These are phyloP conservation scores for Oegoconia quadripuncta DNA, from an alignment of 2,888 invertebrate species.

Conservation along the genomic window DNA sequence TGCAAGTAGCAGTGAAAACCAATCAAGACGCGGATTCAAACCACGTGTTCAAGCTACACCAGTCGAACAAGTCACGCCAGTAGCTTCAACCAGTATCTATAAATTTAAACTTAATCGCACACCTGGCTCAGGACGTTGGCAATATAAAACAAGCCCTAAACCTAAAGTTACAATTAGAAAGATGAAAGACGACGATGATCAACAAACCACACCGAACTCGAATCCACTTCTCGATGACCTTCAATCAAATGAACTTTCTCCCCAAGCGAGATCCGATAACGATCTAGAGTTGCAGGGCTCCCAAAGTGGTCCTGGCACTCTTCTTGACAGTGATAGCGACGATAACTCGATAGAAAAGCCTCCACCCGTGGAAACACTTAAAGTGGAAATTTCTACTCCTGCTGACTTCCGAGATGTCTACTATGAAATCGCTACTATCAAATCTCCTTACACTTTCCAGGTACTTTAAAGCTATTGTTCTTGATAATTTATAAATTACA, in stretches of 20 bases:
- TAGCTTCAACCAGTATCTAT: constrained; percentile 82
- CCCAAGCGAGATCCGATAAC: constrained; percentile 79
- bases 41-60: constrained; percentile 81
- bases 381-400: constrained; percentile 93
- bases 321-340: constrained; percentile 81
- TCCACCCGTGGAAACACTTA: constrained; percentile 87
- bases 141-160: constrained; percentile 93
- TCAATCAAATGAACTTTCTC: constrained; percentile 75
- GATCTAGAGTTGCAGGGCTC: constrained; percentile 88
- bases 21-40: constrained; percentile 82
- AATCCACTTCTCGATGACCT: constrained; percentile 64
- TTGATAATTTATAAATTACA: no score
- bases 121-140: constrained; percentile 93
- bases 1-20: constrained; percentile 58
- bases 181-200: constrained; percentile 77
- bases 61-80: constrained; percentile 72
- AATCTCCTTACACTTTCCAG: constrained; percentile 94
- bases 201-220: constrained; percentile 65
- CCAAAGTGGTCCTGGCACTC: constrained; percentile 78
- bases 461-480: constrained; percentile 63
- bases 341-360: constrained; percentile 82
- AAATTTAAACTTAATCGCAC: constrained; percentile 90
- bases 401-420: constrained; percentile 91
- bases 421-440: constrained; percentile 93
- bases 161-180: constrained; percentile 90